phyloP scores from a whole-genome alignment of 2,113 vertebrate genomes.

The Anolis carolinensis region DNA sequence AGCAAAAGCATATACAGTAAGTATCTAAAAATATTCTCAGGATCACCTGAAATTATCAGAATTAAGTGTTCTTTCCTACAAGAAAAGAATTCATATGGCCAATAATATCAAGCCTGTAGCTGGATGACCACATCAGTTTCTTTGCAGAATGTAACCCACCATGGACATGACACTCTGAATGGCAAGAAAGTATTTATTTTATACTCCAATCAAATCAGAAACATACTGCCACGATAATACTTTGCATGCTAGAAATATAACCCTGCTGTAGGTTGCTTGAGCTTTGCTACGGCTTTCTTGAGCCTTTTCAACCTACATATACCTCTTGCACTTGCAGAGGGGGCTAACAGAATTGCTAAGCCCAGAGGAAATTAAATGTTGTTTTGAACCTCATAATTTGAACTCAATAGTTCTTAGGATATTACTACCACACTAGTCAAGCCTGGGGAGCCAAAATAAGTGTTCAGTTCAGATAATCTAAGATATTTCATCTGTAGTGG shows the following conservation, averaged over 20 bases:
- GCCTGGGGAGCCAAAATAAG: constrained; percentile 9
- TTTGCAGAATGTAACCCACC: neutral
- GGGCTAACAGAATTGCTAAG: too few species aligned
- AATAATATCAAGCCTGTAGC: neutral
- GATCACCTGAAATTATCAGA: neutral
- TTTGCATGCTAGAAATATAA: neutral
- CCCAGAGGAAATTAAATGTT: neutral
- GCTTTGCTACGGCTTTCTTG: neutral
- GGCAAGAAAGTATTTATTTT: neutral
- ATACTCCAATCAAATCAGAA: neutral
- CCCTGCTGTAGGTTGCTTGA: neutral
- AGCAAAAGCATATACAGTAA: accelerated
- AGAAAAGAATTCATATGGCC: neutral
- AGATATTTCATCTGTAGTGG: neutral
- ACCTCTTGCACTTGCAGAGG: neutral
- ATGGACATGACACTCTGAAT: neutral
- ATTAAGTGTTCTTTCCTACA: neutral
- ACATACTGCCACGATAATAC: neutral
- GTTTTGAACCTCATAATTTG: neutral
- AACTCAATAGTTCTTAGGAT: neutral
- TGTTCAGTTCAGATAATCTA: neutral
- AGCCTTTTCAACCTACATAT: neutral
- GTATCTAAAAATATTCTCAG: neutral
- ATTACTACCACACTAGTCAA: neutral
- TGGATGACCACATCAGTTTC: neutral